Conservation (phyloP, 2,113 vertebrate genomes). For the Pomatostomus ruficeps region DNA sequence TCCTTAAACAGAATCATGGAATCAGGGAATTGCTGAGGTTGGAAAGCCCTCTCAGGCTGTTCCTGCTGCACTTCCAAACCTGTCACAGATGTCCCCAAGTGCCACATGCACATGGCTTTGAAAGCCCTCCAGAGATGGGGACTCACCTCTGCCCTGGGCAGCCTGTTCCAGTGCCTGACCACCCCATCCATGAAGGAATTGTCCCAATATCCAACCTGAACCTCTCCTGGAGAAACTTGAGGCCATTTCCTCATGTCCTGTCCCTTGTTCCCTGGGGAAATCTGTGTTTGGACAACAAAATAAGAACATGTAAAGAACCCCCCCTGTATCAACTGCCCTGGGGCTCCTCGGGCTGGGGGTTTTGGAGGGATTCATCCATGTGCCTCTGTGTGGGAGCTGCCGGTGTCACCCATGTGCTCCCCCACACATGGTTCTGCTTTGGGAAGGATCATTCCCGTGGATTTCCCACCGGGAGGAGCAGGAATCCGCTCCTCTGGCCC, state of each 20-base stretch:
- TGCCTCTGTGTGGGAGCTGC: fast-evolving
- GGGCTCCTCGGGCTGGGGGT: fast-evolving
- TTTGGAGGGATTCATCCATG: fast-evolving
- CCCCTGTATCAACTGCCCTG: neutral
- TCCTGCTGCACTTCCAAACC: neutral
- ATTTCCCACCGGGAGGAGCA: neutral
- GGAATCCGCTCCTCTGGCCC: neutral
- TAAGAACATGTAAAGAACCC: fast-evolving
- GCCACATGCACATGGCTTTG: neutral
- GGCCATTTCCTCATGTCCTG: neutral
- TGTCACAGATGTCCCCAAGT: neutral
- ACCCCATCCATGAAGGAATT: neutral
- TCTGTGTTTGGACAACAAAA: neutral
- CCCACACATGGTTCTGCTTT: constrained; percentile 20
- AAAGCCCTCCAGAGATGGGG: neutral
- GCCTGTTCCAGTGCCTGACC: neutral
- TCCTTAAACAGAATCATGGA: neutral
- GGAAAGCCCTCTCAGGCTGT: neutral
- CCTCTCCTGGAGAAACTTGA: neutral
- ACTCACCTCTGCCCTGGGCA: neutral
- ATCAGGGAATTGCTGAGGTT: neutral
- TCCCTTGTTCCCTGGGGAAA: neutral
- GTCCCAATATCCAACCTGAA: neutral
- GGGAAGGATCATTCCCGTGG: neutral
- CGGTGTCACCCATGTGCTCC: neutral